phyloP scores from a whole-genome alignment of 2,888 invertebrate species.

The Philereme transversata region DNA sequence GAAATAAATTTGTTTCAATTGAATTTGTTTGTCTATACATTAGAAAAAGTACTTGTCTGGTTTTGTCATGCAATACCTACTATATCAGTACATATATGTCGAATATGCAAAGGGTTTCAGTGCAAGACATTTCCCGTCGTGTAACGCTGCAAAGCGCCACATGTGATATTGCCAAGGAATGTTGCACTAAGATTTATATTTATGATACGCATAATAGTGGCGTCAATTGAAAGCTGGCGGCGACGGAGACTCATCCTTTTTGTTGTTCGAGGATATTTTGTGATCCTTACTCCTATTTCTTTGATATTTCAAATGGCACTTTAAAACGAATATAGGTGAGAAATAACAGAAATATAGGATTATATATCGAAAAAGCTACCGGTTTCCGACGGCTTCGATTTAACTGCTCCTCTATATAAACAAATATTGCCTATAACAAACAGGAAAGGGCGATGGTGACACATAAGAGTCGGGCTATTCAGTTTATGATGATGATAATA shows the following conservation, averaged over 20 bases:
- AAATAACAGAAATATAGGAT: constrained; percentile 36
- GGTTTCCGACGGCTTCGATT: constrained; percentile 25
- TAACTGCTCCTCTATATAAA: constrained; percentile 13
- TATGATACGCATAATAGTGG: constrained; percentile 61
- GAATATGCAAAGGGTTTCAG: constrained; percentile 41
- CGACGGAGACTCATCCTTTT: constrained; percentile 49
- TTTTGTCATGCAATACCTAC: background rate
- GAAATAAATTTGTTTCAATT: no score
- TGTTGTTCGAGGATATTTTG: constrained; percentile 47
- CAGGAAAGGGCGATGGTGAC: constrained; percentile 25
- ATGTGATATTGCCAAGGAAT: constrained; percentile 54
- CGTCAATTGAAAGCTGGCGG: constrained; percentile 57
- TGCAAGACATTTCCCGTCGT: constrained; percentile 48
- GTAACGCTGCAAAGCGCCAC: constrained; percentile 49
- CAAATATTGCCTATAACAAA: constrained; percentile 15
- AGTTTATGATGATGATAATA: constrained; percentile 42
- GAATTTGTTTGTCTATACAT: no score
- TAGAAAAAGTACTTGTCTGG: no score
- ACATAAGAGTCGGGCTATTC: constrained; percentile 26
- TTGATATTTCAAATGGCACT: constrained; percentile 58
- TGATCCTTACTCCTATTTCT: constrained; percentile 46
- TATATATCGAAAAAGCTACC: constrained; percentile 27
- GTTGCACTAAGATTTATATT: constrained; percentile 58
- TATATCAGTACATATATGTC: background rate
- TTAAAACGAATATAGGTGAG: constrained; percentile 42